Evolutionary conservation across 2,888 invertebrate genomes (phyloP), one percentile per base, ranked within the genome.

Genomic region (Smittia sp.): DNA sequence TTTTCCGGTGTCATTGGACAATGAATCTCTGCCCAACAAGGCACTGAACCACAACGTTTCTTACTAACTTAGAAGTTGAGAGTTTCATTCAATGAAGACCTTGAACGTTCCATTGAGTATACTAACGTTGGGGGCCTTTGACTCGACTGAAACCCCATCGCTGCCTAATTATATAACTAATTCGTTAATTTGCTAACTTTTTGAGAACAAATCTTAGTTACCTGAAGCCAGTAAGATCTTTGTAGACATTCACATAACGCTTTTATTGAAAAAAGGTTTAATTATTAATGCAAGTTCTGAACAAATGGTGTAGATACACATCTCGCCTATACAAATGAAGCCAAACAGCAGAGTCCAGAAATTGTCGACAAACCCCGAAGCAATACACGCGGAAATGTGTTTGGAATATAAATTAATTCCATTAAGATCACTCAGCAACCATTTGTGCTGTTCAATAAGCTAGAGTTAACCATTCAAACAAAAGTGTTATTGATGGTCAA

Each of bases 1-100:
- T 69, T 15, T 69, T 69, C 27, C 54, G 63, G 27, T 52, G 67
- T 46, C 69, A 69, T 25, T 69, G 69, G 69, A 69, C 69, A 69
- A 52, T 68, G 58, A 66, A 32, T 38, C 20, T 22, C 58, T 58
- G 4, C 46, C 46, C 46, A 11, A 13, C 46, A 2, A 58, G 3
- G 58, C 58, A 69, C 25, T 69, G 69, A 69, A 69, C 52, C 69
- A 54, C 15, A 69, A 54, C 41, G 46, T 41, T 39, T 24, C 11
- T 65, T n/a, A n/a, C n/a, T n/a, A n/a, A n/a, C n/a, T 15, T 52
- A 6, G 39, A 52, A 52, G 13, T 52, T 52, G 7, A 15, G 7
- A 7, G 39, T 39, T 7, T 46, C 13, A n/a, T 58, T 58, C 7
- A 18, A 58, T 9, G 58, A 58, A 46, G n/a, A 58, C 58, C 58